Base-by-base conservation (phyloP, 2,113 vertebrate genomes). In the Blennius ocellaris region DNA sequence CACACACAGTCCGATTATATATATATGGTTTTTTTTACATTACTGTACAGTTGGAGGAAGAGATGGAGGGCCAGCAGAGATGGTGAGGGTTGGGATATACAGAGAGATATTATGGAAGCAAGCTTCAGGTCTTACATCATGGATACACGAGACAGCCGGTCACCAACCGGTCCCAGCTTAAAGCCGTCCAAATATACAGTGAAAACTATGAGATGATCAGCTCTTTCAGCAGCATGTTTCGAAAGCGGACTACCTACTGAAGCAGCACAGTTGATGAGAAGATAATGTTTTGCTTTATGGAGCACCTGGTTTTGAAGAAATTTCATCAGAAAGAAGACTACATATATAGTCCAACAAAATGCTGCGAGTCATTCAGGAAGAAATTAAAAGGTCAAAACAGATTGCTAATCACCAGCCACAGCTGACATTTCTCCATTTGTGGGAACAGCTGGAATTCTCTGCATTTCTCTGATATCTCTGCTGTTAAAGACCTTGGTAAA, bases 11-110 rank as follows among this genome's bases (percentile, higher is more conserved):
- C 73, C 39, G 76, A 87, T 83, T 84, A 85, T 87, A 87, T 80
- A 64, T 57, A 8, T n/a, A 17, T 66, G 37, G 77, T 64, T 72
- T 87, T 82, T 76, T 91, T 90, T 89, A 93, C 85, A 93, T 89
- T 85, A 87, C 90, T 93, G 86, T 92, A 93, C 92, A 92, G 81
- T 80, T 73, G 65, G 64, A 78, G 81, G 81, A 73, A 52, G 78
- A 65, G 77, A 65, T 61, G 76, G 47, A 44, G 79, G 72, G 83
- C 65, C 82, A 83, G 85, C 52, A 68, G 83, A 78, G 76, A 75
- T 73, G 67, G 70, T 44, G 45, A 82, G 64, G 73, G 69, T 48
- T 70, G 69, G 69, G 74, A 65, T 72, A 40, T 73, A 69, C 15
- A 72, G 66, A 78, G 63, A 61, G 63, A 77, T 50, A 72, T 57